These are phyloP conservation scores for Pseudorhombus dupliciocellatus DNA, from an alignment of 2,113 vertebrate genomes.

Conservation along the genomic window DNA sequence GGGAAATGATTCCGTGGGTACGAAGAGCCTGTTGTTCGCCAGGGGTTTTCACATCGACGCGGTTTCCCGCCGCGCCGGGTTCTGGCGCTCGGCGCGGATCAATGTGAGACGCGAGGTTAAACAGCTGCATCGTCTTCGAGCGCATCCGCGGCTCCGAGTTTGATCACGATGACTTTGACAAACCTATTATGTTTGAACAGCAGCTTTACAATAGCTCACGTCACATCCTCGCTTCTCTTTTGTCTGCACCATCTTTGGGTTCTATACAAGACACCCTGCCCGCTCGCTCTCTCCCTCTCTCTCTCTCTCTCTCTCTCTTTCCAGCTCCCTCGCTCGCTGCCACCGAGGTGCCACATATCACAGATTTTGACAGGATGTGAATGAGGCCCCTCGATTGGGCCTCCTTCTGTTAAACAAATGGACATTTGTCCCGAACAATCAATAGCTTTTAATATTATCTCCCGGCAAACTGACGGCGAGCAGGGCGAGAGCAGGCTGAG, in stretches of 20 bases:
- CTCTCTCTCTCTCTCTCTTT: too few relatives aligned
- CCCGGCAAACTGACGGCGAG: constrained; percentile 30
- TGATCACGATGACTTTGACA: constrained; percentile 62
- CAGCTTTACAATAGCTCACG: constrained; percentile 25
- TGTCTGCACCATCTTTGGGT: constrained; percentile 32
- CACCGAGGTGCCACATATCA: constrained; percentile 56
- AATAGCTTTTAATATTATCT: constrained; percentile 66
- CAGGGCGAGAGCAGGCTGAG: constrained; percentile 19
- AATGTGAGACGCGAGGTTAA: constrained; percentile 52
- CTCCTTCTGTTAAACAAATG: constrained; percentile 48
- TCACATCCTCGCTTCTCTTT: constrained; percentile 19
- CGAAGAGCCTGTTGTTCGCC: constrained; percentile 17
- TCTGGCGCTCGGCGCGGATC: constrained; percentile 45
- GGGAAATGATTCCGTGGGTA: constrained; percentile 14
- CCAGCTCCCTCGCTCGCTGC: constrained; percentile 19
- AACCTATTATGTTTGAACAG: constrained; percentile 50
- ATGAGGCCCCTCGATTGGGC: constrained; percentile 63
- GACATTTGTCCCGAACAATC: constrained; percentile 63
- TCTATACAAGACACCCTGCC: constrained; percentile 15
- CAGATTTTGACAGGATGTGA: constrained; percentile 56
- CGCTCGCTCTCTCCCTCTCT: neutral
- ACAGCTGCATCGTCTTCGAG: constrained; percentile 45
- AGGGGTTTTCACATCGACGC: constrained; percentile 10
- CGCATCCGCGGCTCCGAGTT: constrained; percentile 26
- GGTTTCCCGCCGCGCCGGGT: constrained; percentile 28